A percentile compares a stretch with the other conserved stretches of the same genome.
phyloP scores from a whole-genome alignment of 2,113 vertebrate species.

The Petrocephalus zakoni region DNA sequence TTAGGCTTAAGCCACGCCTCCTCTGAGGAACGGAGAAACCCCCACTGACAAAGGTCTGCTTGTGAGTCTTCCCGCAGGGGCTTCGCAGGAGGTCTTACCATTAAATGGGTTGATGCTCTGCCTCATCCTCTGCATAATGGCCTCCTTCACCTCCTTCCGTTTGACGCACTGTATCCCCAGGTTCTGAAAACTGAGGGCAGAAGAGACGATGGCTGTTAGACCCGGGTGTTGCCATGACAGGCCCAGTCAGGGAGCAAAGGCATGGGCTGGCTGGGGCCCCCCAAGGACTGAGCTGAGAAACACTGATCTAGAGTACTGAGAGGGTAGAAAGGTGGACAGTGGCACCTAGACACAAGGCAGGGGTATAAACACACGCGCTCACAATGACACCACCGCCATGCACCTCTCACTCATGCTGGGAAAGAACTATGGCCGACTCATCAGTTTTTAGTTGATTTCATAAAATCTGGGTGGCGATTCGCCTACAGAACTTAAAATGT shows the following conservation, averaged over 20 bases:
- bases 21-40: not conserved
- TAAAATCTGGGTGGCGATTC: not conserved
- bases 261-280: too few relatives aligned
- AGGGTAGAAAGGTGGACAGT: not conserved
- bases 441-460: not conserved
- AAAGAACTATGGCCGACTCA: not conserved
- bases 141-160: slow-evolving; percentile 90
- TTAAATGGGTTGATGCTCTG: slow-evolving; percentile 88
- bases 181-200: slow-evolving; percentile 81
- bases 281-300: too few relatives aligned
- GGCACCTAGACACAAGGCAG: not conserved
- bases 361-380: not conserved
- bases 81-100: slow-evolving; percentile 63
- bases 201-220: not conserved
- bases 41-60: not conserved
- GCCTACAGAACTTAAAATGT: not conserved
- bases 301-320: not conserved
- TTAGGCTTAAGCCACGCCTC: not conserved
- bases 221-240: not conserved
- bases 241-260: not conserved
- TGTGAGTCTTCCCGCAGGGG: not conserved
- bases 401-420: not conserved
- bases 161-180: slow-evolving; percentile 96
- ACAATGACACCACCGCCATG: not conserved
- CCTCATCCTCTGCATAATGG: slow-evolving; percentile 75